phyloP scores from a whole-genome alignment of 2,888 invertebrate genomes.

The Nebria brevicollis region DNA sequence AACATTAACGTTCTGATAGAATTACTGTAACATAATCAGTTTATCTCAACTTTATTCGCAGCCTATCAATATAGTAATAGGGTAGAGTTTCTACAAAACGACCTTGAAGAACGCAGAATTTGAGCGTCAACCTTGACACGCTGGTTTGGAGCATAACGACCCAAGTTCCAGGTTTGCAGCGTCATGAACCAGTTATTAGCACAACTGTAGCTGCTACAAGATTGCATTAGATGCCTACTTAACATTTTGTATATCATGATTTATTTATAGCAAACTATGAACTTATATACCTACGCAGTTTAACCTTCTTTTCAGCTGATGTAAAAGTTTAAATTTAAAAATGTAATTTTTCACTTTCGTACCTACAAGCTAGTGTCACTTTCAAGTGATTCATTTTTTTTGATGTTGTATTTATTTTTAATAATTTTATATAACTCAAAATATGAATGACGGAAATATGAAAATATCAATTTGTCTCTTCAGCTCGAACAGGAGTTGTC shows the following conservation, averaged over 20 bases:
- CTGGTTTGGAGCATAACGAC: not conserved
- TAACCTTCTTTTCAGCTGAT: not conserved
- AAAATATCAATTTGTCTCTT: not conserved
- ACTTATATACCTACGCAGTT: not conserved
- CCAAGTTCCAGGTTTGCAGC: not conserved
- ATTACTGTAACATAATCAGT: not conserved
- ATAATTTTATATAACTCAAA: no score
- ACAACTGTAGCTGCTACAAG: not conserved
- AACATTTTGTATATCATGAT: not conserved
- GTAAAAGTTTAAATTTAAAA: not conserved
- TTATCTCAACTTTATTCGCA: not conserved
- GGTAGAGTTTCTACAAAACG: not conserved
- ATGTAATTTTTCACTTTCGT: not conserved
- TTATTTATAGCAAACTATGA: not conserved
- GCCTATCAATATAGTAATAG: no score
- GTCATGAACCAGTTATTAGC: not conserved
- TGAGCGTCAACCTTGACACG: not conserved
- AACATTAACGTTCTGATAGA: not conserved
- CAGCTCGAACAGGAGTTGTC: not conserved
- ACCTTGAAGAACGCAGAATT: not conserved
- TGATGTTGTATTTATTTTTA: not conserved
- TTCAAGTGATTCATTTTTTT: not conserved
- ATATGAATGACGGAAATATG: not conserved
- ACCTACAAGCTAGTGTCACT: not conserved
- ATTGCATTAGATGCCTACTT: not conserved